These are phyloP conservation scores for Desmodus rotundus DNA, from an alignment of 2,113 vertebrate species.

Conservation along the genomic window DNA sequence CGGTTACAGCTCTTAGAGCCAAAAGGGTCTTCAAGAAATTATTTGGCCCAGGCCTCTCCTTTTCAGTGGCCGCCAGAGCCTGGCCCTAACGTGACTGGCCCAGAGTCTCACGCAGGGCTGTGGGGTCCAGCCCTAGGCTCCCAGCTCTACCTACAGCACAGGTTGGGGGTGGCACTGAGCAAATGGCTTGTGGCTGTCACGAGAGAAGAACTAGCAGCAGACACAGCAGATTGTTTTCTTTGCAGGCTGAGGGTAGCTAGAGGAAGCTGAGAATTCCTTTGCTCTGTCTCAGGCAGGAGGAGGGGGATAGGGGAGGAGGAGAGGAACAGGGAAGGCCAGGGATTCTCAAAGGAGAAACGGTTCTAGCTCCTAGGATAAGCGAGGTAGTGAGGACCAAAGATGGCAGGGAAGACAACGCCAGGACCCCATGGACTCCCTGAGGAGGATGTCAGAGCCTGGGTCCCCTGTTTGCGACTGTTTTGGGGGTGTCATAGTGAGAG, in stretches of 20 bases:
- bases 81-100: neutral
- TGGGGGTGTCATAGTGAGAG: neutral
- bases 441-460: neutral
- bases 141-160: neutral
- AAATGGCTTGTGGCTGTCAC: slow-evolving; percentile 57
- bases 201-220: slow-evolving; percentile 59
- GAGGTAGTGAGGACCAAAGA: neutral
- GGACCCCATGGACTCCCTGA: neutral
- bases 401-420: neutral
- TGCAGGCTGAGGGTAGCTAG: slow-evolving; percentile 59
- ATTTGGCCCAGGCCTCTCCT: neutral
- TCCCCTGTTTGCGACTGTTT: neutral
- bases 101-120: neutral
- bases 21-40: neutral
- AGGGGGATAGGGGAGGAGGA: neutral
- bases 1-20: neutral
- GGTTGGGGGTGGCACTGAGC: slow-evolving; percentile 37
- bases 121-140: neutral
- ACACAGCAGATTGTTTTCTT: slow-evolving; percentile 72
- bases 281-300: neutral
- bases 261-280: slow-evolving; percentile 70
- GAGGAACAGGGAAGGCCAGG: neutral
- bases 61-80: neutral
- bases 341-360: neutral
- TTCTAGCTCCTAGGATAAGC: neutral